phyloP scores from a whole-genome alignment of 2,888 invertebrate species.

The Scaptomyza tumidula region DNA sequence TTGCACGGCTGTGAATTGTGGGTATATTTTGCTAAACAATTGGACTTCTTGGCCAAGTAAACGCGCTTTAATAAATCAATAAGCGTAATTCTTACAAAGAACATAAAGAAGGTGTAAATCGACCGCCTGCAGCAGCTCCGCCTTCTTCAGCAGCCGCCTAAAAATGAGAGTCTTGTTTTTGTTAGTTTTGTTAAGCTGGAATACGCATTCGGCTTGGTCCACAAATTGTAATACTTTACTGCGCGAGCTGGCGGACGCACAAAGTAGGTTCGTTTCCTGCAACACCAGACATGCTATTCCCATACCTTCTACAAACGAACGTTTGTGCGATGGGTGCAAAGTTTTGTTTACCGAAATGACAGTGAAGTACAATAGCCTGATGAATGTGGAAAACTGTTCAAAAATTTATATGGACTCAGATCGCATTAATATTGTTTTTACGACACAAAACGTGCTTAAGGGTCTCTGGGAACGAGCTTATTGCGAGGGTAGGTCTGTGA shows the following conservation, averaged over 20 bases:
- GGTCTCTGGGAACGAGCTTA: constrained; percentile 74
- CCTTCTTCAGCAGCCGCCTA: neutral
- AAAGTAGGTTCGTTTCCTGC: constrained; percentile 62
- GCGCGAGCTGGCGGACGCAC: constrained; percentile 44
- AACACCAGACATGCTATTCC: constrained; percentile 65
- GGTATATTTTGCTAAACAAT: neutral
- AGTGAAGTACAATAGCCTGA: constrained; percentile 27
- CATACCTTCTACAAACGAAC: neutral
- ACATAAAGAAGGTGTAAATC: neutral
- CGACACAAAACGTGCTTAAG: constrained; percentile 60
- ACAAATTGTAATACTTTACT: constrained; percentile 38
- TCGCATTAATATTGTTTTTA: constrained; percentile 74
- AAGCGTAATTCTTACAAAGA: too few species aligned
- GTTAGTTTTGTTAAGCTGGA: constrained; percentile 13
- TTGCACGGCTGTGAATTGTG: neutral
- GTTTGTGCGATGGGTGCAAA: constrained; percentile 62
- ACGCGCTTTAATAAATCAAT: too few species aligned
- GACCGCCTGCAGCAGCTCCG: neutral
- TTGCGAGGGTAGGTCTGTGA: constrained; percentile 67
- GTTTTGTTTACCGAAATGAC: constrained; percentile 10
- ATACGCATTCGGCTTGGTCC: neutral
- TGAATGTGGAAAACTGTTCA: constrained; percentile 54
- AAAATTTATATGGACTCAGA: constrained; percentile 69
- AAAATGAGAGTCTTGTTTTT: constrained; percentile 21
- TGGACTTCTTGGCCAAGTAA: too few species aligned